Conservation (phyloP, 2,888 invertebrate species). For the Melieria picta region DNA sequence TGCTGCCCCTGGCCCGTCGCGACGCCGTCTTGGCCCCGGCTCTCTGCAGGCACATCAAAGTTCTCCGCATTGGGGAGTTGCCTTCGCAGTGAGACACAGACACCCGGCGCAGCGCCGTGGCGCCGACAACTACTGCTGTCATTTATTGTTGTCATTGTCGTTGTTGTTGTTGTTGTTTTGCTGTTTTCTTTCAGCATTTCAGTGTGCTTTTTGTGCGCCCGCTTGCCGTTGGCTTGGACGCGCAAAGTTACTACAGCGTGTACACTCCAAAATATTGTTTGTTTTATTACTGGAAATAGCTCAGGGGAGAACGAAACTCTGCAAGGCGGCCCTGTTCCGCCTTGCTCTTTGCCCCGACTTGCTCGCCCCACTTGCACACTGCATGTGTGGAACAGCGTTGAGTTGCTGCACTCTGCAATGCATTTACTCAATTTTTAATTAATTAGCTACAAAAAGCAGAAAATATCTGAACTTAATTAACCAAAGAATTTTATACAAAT, state of each 20-base stretch:
- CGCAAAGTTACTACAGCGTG: not conserved
- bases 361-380: too few relatives aligned
- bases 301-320: not conserved
- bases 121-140: not conserved
- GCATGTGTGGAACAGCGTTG: too few relatives aligned
- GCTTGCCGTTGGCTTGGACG: too few relatives aligned
- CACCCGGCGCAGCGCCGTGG: too few relatives aligned
- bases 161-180: not conserved
- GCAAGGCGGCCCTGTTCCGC: too few relatives aligned
- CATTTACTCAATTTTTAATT: not conserved
- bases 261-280: not conserved
- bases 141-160: not conserved
- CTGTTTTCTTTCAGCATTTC: not conserved
- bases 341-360: too few relatives aligned
- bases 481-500: too few relatives aligned
- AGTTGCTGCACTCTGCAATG: not conserved
- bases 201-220: not conserved
- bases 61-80: too few relatives aligned
- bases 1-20: not conserved
- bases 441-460: not conserved
- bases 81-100: too few relatives aligned
- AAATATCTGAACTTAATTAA: not conserved
- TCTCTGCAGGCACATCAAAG: too few relatives aligned
- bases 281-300: conserved; percentile 17
- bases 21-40: not conserved